These are phyloP conservation scores for Cremastinae sp. DNA, from an alignment of 2,888 invertebrate genomes.

Conservation along the genomic window DNA sequence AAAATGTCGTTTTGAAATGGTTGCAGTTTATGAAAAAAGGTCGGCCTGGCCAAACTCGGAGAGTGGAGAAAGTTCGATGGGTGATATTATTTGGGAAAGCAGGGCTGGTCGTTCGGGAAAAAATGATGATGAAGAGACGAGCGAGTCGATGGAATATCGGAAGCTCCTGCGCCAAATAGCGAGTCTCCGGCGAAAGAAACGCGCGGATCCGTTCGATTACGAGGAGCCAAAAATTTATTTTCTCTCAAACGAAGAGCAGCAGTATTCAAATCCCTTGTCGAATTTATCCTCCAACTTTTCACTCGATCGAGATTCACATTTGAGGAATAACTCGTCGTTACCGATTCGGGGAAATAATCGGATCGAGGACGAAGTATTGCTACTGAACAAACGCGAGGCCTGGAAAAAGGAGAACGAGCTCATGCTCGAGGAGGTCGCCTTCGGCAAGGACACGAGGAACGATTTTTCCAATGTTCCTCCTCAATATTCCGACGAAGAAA, in stretches of 20 bases:
- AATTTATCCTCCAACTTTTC: too few relatives aligned
- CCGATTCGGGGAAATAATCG: slow-evolving; percentile 65
- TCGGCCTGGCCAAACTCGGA: background rate
- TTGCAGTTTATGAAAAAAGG: too few relatives aligned
- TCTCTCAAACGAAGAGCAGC: slow-evolving; percentile 20
- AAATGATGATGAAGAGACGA: background rate
- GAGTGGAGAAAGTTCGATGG: too few relatives aligned
- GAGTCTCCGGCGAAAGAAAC: slow-evolving; percentile 63
- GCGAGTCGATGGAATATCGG: slow-evolving; percentile 55
- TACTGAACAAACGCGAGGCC: slow-evolving; percentile 70
- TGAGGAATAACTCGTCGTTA: background rate
- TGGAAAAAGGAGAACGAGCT: slow-evolving; percentile 69
- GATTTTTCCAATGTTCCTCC: slow-evolving; percentile 21
- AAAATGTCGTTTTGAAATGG: too few relatives aligned
- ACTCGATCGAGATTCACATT: background rate
- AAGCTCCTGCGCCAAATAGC: slow-evolving; percentile 60
- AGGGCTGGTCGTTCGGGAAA: background rate
- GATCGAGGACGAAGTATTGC: slow-evolving; percentile 67
- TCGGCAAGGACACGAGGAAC: slow-evolving; percentile 63
- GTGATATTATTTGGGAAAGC: too few relatives aligned
- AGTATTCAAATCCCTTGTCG: slow-evolving; percentile 36
- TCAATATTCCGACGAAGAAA: too few relatives aligned
- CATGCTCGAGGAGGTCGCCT: slow-evolving; percentile 71
- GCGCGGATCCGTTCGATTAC: slow-evolving; percentile 66
- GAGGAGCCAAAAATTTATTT: slow-evolving; percentile 66